Evolutionary conservation across 2,888 invertebrate species (phyloP), one percentile per base, ranked within the genome.

Genomic region (Clunio marinus): DNA sequence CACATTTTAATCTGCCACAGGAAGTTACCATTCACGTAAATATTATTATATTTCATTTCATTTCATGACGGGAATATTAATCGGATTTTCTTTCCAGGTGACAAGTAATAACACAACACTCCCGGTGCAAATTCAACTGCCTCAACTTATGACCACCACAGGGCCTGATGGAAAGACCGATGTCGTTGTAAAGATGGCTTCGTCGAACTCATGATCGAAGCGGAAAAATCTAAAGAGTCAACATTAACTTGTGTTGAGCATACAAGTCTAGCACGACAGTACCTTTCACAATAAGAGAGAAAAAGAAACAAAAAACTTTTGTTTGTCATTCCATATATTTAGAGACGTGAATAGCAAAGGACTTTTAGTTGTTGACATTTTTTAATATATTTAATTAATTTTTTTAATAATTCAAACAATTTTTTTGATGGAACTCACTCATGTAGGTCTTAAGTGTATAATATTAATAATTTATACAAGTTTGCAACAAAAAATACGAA

Each of bases 61-160:
- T 62, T 55, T 17, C 5, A n/a, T n/a, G n/a, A n/a, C n/a, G n/a
- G n/a, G n/a, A n/a, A n/a, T n/a, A n/a, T n/a, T n/a, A n/a, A n/a
- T n/a, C n/a, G n/a, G n/a, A n/a, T 24, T 46, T 51, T 60, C 15
- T 62, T 70, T 72, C 17, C 73, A 85, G 85, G 84, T 85, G 68
- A 83, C 84, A 22, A 82, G 83, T 70, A 71, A 73, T 69, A 84
- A 82, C 76, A 80, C 83, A 71, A 83, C 83, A 71, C 80, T 84
- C 70, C 86, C 86, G 1, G 84, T 86, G 17, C 86, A 86, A 76
- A 86, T 86, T 72, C 85, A 84, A 80, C 83, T 86, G 74, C 86
- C 86, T 13, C 84, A 82, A 68, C 68, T 73, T 24, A 68, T 73
- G 17, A 72, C 73, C 45, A 73, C 80, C 76, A 71, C 71, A 55